Conservation (phyloP, 2,113 vertebrate species). For the Prochilodus magdalenae region DNA sequence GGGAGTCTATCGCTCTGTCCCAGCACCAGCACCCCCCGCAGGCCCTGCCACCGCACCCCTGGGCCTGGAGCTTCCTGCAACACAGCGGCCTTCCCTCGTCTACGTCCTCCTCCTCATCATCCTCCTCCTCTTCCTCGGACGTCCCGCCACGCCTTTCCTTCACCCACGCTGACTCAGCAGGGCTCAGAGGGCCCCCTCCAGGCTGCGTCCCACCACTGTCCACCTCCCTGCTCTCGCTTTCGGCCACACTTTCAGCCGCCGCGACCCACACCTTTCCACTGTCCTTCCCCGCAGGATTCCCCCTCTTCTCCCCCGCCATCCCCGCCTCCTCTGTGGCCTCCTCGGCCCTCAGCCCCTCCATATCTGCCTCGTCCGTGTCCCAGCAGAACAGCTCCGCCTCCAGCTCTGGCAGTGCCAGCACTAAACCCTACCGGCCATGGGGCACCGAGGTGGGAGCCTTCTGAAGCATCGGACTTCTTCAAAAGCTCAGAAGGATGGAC, state of each 20-base stretch:
- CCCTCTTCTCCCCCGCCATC: conserved; percentile 79
- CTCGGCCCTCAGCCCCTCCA: conserved; percentile 78
- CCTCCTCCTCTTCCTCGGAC: conserved; percentile 74
- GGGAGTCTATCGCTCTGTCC: conserved; percentile 84
- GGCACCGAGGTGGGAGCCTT: conserved; percentile 94
- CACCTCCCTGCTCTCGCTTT: conserved; percentile 87
- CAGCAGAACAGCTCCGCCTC: conserved; percentile 74
- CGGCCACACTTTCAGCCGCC: conserved; percentile 83
- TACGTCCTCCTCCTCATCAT: conserved; percentile 71
- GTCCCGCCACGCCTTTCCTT: conserved; percentile 82
- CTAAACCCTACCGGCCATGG: conserved; percentile 91
- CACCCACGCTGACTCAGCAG: conserved; percentile 80
- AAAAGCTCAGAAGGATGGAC: conserved; percentile 14
- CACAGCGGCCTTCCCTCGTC: conserved; percentile 78
- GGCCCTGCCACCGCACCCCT: conserved; percentile 83
- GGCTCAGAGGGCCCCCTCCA: conserved; percentile 77
- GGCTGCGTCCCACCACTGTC: conserved; percentile 83
- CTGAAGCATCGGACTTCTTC: conserved; percentile 62
- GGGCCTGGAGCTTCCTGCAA: conserved; percentile 82
- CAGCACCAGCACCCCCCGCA: conserved; percentile 79
- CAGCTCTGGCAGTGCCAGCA: conserved; percentile 62
- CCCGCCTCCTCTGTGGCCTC: conserved; percentile 71
- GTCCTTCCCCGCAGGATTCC: conserved; percentile 81
- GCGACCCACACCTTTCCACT: conserved; percentile 87
- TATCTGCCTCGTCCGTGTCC: conserved; percentile 75